Evolutionary conservation across 2,797 vertebrate genomes (phyloP).

Genomic region (Lophius americanus): DNA sequence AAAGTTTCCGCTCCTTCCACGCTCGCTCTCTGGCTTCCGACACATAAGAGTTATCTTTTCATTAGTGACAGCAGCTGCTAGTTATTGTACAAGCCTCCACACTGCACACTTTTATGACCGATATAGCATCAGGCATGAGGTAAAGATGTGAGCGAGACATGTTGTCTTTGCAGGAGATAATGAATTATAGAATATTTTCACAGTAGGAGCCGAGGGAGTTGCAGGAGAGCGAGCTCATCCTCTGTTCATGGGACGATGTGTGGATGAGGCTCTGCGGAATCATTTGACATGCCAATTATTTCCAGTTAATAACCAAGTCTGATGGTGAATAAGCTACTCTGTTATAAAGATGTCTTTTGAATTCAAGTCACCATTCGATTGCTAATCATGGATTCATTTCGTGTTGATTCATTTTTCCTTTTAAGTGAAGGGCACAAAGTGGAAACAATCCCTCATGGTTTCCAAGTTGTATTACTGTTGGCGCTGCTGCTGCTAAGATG

Average conservation of each 20-base stretch:
- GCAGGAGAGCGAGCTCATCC: neutral
- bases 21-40: neutral
- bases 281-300: conserved; percentile 22
- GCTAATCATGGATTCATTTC: neutral
- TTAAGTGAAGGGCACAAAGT: neutral
- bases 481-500: no score
- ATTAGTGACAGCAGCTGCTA: conserved; percentile 16
- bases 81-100: conserved; percentile 17
- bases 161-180: conserved; percentile 6
- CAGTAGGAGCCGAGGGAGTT: conserved; percentile 2
- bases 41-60: neutral
- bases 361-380: conserved; percentile 9
- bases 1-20: neutral
- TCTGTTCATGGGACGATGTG: neutral
- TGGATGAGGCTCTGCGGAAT: neutral
- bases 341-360: conserved; percentile 6
- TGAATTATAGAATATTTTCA: conserved; percentile 1
- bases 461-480: no score
- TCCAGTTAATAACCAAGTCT: conserved; percentile 24
- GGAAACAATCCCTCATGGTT: no score
- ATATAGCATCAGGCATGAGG: conserved; percentile 11
- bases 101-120: conserved; percentile 7
- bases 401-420: neutral
- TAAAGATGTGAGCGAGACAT: conserved; percentile 5
- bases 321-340: conserved; percentile 4